Conservation (phyloP, 2,797 vertebrate genomes). For the Mycteria americana region DNA sequence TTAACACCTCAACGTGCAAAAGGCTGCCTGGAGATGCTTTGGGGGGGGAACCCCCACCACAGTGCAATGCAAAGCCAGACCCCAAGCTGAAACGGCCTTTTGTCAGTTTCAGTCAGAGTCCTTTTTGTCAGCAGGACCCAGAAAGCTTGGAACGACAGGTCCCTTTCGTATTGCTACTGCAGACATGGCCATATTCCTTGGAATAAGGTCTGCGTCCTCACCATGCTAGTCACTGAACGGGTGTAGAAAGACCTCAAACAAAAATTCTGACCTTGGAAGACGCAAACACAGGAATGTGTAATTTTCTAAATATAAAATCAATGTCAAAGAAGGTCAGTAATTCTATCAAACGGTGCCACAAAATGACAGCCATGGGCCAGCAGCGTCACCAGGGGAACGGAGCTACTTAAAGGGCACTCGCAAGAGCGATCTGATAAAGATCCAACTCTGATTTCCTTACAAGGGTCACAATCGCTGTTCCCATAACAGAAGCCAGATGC, state of each 20-base stretch:
- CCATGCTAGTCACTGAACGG: not conserved
- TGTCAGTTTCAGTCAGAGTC: too few species aligned
- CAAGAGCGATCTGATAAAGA: slow-evolving; percentile 47
- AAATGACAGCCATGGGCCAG: slow-evolving; percentile 17
- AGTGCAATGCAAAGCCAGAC: not conserved
- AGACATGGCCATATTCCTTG: not conserved
- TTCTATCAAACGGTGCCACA: slow-evolving; percentile 35
- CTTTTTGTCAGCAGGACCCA: not conserved
- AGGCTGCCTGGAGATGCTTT: not conserved
- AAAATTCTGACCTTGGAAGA: slow-evolving; percentile 1
- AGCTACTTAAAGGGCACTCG: not conserved
- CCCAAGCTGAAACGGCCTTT: not conserved
- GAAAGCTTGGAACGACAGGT: not conserved
- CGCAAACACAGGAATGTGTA: not conserved
- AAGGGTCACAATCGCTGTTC: not conserved
- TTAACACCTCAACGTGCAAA: not conserved
- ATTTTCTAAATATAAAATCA: slow-evolving; percentile 58
- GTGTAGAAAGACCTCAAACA: not conserved
- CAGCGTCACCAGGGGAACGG: not conserved
- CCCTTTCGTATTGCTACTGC: not conserved
- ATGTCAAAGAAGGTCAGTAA: slow-evolving; percentile 25
- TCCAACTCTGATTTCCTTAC: not conserved
- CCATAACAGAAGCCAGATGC: slow-evolving; percentile 24
- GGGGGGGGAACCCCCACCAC: not conserved
- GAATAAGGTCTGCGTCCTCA: not conserved